These are phyloP conservation scores for Clanis bilineata DNA, from an alignment of 2,888 invertebrate species.

Conservation along the genomic window DNA sequence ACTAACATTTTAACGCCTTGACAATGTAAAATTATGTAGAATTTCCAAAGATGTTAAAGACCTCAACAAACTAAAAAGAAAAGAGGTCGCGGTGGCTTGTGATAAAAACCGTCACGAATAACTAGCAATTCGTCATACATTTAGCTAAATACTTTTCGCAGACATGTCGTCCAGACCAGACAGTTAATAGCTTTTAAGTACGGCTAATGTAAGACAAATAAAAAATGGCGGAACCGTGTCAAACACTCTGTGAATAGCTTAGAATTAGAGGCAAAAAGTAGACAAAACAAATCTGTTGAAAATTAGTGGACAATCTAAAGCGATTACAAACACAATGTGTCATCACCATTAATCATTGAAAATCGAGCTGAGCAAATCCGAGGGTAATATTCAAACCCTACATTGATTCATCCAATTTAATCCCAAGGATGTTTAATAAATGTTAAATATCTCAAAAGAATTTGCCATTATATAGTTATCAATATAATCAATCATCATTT, in stretches of 20 bases:
- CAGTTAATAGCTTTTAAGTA: background rate
- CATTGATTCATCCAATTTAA: background rate
- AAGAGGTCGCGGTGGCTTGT: background rate
- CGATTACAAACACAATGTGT: conserved; percentile 1
- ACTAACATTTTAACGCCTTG: too few species aligned
- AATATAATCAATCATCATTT: too few species aligned
- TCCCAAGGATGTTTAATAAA: background rate
- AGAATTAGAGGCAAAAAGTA: background rate
- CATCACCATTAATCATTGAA: background rate
- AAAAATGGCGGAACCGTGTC: background rate
- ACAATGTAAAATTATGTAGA: too few species aligned
- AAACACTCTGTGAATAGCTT: background rate
- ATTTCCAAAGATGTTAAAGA: background rate
- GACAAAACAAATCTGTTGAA: background rate
- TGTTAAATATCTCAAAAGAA: background rate
- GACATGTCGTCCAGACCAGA: background rate
- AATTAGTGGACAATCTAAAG: background rate
- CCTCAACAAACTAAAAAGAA: background rate
- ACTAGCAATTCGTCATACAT: background rate
- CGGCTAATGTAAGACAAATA: background rate
- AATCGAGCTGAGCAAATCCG: background rate
- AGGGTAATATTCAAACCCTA: background rate
- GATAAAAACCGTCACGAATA: background rate
- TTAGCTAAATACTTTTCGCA: background rate
- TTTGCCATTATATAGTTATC: too few species aligned